Percentiles rank a stretch among this genome's conserved stretches.
phyloP scores from a whole-genome alignment of 1,140 invertebrate species.

The Drosophila nigrodunni region DNA sequence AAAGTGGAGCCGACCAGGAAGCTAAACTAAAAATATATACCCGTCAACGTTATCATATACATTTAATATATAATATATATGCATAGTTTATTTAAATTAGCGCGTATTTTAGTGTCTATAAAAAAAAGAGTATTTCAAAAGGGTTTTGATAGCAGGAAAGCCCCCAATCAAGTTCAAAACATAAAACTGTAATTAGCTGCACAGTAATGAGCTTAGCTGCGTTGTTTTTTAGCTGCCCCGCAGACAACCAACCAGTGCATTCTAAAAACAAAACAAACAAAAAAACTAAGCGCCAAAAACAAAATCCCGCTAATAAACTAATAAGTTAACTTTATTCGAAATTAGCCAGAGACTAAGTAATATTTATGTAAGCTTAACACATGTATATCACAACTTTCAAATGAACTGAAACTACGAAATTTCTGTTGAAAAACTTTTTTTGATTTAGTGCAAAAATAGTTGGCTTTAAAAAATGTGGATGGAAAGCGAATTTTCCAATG shows the following conservation, averaged over 20 bases:
- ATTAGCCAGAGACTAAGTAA: slow-evolving; percentile 47
- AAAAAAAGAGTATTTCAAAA: slow-evolving; percentile 22
- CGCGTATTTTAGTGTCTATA: slow-evolving; percentile 36
- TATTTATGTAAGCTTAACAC: slow-evolving; percentile 50
- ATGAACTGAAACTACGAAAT: slow-evolving; percentile 58
- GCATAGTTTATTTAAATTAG: slow-evolving; percentile 27
- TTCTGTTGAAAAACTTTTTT: slow-evolving; percentile 43
- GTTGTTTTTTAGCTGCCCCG: slow-evolving; percentile 48
- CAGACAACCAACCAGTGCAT: slow-evolving; percentile 51
- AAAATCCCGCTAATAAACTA: slow-evolving; percentile 25
- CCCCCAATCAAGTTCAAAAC: slow-evolving; percentile 18
- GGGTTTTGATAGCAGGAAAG: not conserved
- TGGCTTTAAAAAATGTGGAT: slow-evolving; percentile 8
- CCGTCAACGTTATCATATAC: slow-evolving; percentile 26
- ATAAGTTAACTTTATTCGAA: slow-evolving; percentile 51
- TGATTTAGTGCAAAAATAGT: slow-evolving; percentile 50
- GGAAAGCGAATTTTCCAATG: not conserved
- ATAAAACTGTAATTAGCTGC: slow-evolving; percentile 58
- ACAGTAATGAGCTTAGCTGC: slow-evolving; percentile 72
- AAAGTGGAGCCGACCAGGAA: slow-evolving; percentile 87
- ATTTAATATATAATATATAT: slow-evolving; percentile 5
- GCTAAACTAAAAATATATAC: slow-evolving; percentile 28
- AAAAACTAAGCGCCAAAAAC: slow-evolving; percentile 11
- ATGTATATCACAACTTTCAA: slow-evolving; percentile 59
- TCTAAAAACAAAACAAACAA: slow-evolving; percentile 11